Conservation (phyloP, 2,113 vertebrate genomes). For the Holacanthus passer region DNA sequence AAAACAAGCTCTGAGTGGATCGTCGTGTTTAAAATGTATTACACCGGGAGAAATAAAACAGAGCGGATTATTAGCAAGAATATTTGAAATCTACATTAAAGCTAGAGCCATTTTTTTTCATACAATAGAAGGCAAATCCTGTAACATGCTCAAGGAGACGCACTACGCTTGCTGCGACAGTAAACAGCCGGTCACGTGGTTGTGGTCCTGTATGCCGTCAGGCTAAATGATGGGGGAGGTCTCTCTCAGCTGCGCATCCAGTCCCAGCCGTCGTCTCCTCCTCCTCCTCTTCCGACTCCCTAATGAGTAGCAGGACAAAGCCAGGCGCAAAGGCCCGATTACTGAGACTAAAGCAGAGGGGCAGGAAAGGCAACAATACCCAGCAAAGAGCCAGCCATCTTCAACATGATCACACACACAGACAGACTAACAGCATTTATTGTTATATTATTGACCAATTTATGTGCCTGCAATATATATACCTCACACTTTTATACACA, state of each 20-base stretch:
- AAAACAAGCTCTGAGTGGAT: constrained; percentile 6
- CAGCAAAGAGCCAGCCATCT: constrained; percentile 43
- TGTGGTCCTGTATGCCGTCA: constrained; percentile 54
- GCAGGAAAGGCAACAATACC: constrained; percentile 55
- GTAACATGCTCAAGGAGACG: constrained; percentile 37
- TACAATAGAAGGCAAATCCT: constrained; percentile 34
- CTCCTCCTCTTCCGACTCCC: constrained; percentile 52
- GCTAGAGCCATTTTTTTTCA: neutral
- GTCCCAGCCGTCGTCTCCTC: constrained; percentile 59
- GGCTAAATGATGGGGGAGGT: constrained; percentile 80
- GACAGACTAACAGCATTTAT: neutral
- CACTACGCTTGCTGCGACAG: constrained; percentile 65
- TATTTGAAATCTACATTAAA: neutral
- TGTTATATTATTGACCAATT: neutral
- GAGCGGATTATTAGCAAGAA: neutral
- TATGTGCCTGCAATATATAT: neutral
- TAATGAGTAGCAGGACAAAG: constrained; percentile 83
- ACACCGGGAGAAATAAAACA: neutral
- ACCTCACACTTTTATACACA: neutral
- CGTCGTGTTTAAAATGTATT: neutral
- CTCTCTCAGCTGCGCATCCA: constrained; percentile 66
- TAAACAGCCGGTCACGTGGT: constrained; percentile 77
- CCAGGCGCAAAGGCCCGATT: constrained; percentile 67
- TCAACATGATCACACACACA: constrained; percentile 12
- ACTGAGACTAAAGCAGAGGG: constrained; percentile 53